These are phyloP conservation scores for Tethya wilhelma DNA, from an alignment of 37 sponge, comb jelly and placozoan species.

Conservation along the genomic window DNA sequence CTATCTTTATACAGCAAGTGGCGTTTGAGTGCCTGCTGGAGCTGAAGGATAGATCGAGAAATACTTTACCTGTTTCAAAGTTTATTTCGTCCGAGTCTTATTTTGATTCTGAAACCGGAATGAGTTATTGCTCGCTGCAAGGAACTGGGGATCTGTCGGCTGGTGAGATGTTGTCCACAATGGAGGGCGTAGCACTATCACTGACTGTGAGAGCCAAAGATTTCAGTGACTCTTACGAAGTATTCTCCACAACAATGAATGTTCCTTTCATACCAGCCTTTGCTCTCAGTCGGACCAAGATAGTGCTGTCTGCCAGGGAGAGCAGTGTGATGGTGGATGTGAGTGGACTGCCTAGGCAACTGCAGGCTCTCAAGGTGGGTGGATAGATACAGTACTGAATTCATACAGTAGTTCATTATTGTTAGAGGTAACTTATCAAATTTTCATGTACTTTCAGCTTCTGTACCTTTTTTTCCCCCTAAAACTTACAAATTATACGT, in stretches of 20 bases:
- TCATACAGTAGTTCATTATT: background rate
- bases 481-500: background rate
- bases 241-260: conserved; percentile 13
- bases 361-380: conserved; percentile 57
- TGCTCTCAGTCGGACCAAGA: conserved; percentile 9
- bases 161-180: conserved; percentile 15
- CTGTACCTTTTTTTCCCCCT: too few relatives aligned
- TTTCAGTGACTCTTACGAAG: conserved; percentile 41
- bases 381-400: background rate
- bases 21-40: conserved; percentile 65
- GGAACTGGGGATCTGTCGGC: background rate
- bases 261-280: conserved; percentile 74
- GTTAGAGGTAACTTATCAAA: background rate
- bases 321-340: conserved; percentile 16
- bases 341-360: conserved; percentile 49
- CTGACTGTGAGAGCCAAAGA: conserved; percentile 60
- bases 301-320: conserved; percentile 15
- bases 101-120: conserved; percentile 57
- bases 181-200: conserved; percentile 23
- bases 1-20: conserved; percentile 62
- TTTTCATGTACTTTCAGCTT: too few relatives aligned
- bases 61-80: background rate
- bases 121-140: conserved; percentile 43
- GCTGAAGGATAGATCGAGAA: conserved; percentile 12
- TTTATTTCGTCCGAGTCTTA: conserved; percentile 20